These are phyloP conservation scores for Decapterus maruadsi DNA, from an alignment of 2,797 vertebrate species.

Conservation along the genomic window DNA sequence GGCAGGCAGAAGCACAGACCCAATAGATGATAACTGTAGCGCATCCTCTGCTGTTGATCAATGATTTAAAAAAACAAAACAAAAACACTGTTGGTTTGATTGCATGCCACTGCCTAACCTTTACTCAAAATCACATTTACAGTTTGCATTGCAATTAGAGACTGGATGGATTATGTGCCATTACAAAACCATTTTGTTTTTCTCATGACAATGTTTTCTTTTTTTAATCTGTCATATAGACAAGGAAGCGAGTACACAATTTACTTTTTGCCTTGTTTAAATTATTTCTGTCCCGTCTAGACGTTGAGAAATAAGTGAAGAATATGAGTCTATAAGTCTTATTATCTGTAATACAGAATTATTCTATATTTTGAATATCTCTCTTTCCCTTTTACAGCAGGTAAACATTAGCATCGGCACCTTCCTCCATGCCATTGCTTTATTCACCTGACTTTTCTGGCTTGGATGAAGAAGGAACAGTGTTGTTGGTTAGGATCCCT, in stretches of 20 bases:
- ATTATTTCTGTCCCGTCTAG: neutral
- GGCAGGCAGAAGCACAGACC: too few relatives aligned
- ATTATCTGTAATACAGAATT: neutral
- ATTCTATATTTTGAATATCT: neutral
- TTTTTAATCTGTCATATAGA: slow-evolving; percentile 17
- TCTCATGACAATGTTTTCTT: slow-evolving; percentile 15
- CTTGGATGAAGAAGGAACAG: slow-evolving; percentile 22
- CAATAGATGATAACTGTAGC: neutral
- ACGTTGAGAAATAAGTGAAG: slow-evolving; percentile 31
- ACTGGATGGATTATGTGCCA: slow-evolving; percentile 51
- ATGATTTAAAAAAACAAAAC: slow-evolving; percentile 6
- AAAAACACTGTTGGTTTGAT: slow-evolving; percentile 46
- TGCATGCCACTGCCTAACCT: slow-evolving; percentile 67
- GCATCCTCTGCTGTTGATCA: neutral
- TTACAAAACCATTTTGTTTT: slow-evolving; percentile 58
- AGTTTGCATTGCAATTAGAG: slow-evolving; percentile 59
- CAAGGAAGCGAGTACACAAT: slow-evolving; percentile 28
- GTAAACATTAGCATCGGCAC: slow-evolving; percentile 8
- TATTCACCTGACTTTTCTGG: slow-evolving; percentile 55
- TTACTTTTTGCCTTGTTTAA: slow-evolving; percentile 26
- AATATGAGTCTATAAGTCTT: neutral
- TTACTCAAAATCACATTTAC: slow-evolving; percentile 72
- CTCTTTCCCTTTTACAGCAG: slow-evolving; percentile 9
- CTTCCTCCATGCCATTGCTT: slow-evolving; percentile 14
- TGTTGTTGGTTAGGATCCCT: slow-evolving; percentile 37